These are phyloP conservation scores for Drosophila siamana DNA, from an alignment of 2,888 invertebrate genomes.

Conservation along the genomic window DNA sequence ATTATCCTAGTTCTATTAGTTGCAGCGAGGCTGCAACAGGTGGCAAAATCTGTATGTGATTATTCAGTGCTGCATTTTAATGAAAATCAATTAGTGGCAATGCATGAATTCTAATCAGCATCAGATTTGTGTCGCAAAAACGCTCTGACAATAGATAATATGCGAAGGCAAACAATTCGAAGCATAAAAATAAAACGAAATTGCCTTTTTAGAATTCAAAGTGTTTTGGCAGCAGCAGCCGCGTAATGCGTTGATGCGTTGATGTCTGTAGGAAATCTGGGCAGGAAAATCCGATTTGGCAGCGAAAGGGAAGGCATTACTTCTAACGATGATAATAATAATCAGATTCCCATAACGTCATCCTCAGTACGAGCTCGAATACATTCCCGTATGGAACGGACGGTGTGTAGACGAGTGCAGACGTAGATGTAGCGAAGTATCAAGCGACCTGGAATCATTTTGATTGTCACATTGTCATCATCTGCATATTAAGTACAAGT, in stretches of 20 bases:
- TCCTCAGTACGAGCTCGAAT: slow-evolving; percentile 20
- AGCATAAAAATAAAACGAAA: slow-evolving; percentile 65
- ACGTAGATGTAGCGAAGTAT: slow-evolving; percentile 32
- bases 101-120: slow-evolving; percentile 5
- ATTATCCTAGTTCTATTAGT: too few species aligned
- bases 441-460: slow-evolving; percentile 75
- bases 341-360: slow-evolving; percentile 72
- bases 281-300: slow-evolving; percentile 58
- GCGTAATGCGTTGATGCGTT: slow-evolving; percentile 57
- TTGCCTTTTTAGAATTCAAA: slow-evolving; percentile 75
- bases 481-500: slow-evolving; percentile 80
- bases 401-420: not conserved
- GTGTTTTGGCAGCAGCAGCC: slow-evolving; percentile 23
- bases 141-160: slow-evolving; percentile 6
- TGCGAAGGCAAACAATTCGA: slow-evolving; percentile 30
- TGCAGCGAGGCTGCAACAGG: not conserved
- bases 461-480: slow-evolving; percentile 80
- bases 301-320: slow-evolving; percentile 42
- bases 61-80: too few species aligned
- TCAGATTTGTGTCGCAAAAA: not conserved
- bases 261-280: slow-evolving; percentile 63
- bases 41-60: not conserved
- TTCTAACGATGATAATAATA: slow-evolving; percentile 79
- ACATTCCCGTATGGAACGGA: not conserved
- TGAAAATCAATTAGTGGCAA: slow-evolving; percentile 2